Conservation (phyloP, 2,797 vertebrate genomes). For the Crocidura indochinensis region DNA sequence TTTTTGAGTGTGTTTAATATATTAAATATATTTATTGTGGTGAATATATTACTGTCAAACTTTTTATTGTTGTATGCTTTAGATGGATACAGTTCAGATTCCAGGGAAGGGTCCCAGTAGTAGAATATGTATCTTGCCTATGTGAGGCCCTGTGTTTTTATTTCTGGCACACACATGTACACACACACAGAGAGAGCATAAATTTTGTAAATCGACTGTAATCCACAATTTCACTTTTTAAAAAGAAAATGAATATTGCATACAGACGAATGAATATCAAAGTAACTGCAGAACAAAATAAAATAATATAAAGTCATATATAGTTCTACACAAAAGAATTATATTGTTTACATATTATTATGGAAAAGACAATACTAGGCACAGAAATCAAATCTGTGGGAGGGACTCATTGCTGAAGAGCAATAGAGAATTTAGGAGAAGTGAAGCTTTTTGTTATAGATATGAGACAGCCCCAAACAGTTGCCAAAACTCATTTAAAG, state of each 20-base stretch:
- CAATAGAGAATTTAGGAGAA: background rate
- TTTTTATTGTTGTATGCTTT: background rate
- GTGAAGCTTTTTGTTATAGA: too few species aligned
- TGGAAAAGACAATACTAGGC: background rate
- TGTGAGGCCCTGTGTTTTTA: too few species aligned
- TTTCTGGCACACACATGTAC: too few species aligned
- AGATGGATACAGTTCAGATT: background rate
- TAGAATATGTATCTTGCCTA: too few species aligned
- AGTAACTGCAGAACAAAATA: slow-evolving; percentile 26
- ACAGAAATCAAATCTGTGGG: background rate
- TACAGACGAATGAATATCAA: background rate
- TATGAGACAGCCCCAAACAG: background rate
- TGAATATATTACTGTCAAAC: background rate
- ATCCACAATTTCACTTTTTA: background rate
- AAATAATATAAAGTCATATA: background rate
- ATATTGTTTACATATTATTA: background rate
- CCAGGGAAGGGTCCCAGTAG: too few species aligned
- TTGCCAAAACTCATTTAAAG: background rate
- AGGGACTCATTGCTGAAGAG: background rate
- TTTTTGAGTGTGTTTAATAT: background rate
- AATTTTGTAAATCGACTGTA: background rate
- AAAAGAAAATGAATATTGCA: background rate
- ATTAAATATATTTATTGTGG: background rate
- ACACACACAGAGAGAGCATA: too few species aligned
- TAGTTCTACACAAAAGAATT: background rate